Conservation (phyloP, 23 tunicate species). For the Halocynthia roretzi region DNA sequence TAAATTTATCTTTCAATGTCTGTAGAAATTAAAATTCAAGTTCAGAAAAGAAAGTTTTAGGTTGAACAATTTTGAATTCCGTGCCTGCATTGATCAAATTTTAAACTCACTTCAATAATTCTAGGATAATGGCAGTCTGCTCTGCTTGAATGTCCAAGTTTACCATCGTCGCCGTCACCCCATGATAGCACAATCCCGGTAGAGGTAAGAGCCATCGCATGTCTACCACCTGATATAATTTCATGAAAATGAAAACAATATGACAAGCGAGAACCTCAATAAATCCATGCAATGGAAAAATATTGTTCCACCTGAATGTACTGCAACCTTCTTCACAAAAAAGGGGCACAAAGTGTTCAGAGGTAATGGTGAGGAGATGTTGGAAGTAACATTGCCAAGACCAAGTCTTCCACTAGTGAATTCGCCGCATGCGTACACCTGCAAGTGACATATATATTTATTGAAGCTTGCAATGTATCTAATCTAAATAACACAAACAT, state of each 20-base stretch:
- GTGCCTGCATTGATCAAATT: not conserved
- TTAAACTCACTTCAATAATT: conserved; percentile 35
- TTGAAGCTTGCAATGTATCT: too few species aligned
- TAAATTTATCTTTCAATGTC: conserved; percentile 42
- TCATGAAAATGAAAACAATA: not conserved
- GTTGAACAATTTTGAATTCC: not conserved
- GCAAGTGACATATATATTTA: not conserved
- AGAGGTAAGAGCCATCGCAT: conserved; percentile 78
- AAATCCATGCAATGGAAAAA: not conserved
- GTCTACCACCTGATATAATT: conserved; percentile 51
- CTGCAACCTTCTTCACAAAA: conserved; percentile 49
- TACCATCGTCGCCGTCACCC: conserved; percentile 95
- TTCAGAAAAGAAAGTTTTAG: not conserved
- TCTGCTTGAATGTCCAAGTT: conserved; percentile 73
- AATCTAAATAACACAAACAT: not conserved
- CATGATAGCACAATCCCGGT: conserved; percentile 74
- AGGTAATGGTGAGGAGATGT: conserved; percentile 9
- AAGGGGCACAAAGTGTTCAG: conserved; percentile 24
- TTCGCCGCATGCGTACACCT: conserved; percentile 79
- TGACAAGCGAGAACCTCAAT: not conserved
- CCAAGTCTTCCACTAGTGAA: conserved; percentile 72
- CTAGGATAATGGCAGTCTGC: conserved; percentile 56
- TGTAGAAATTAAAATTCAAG: conserved; percentile 7
- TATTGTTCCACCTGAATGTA: conserved; percentile 49
- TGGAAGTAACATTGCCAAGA: conserved; percentile 30